phyloP scores from a whole-genome alignment of 2,888 invertebrate genomes.

The Chalcosyrphus nemorum region DNA sequence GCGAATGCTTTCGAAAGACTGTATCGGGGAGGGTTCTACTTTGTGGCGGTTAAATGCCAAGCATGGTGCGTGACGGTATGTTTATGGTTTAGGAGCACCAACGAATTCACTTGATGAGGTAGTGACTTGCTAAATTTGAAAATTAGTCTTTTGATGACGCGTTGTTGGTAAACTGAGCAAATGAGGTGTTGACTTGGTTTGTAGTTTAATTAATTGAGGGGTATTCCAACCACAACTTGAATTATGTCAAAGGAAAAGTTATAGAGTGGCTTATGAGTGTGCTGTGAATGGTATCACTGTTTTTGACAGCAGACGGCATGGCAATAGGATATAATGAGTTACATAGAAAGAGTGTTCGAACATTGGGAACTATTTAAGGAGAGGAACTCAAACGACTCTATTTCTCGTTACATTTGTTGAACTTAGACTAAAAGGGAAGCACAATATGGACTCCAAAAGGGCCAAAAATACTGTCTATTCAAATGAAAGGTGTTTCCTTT shows the following conservation, averaged over 20 bases:
- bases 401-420: no score
- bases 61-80: no score
- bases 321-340: no score
- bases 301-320: not conserved
- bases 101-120: not conserved
- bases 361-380: no score
- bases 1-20: not conserved
- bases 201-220: not conserved
- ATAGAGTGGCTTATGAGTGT: not conserved
- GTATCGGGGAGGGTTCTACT: conserved; percentile 33
- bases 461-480: no score
- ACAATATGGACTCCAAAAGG: no score
- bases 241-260: not conserved
- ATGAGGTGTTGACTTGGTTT: not conserved
- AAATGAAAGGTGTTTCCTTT: no score
- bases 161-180: not conserved
- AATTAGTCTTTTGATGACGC: not conserved
- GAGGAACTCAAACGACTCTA: no score
- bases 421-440: no score
- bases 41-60: conserved; percentile 14
- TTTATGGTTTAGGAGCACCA: not conserved
- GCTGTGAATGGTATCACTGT: not conserved
- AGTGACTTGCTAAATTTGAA: not conserved
- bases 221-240: not conserved
- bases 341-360: no score